Conservation (phyloP, 35 echinoderm and acorn worm genomes). For the Amphiura filiformis region DNA sequence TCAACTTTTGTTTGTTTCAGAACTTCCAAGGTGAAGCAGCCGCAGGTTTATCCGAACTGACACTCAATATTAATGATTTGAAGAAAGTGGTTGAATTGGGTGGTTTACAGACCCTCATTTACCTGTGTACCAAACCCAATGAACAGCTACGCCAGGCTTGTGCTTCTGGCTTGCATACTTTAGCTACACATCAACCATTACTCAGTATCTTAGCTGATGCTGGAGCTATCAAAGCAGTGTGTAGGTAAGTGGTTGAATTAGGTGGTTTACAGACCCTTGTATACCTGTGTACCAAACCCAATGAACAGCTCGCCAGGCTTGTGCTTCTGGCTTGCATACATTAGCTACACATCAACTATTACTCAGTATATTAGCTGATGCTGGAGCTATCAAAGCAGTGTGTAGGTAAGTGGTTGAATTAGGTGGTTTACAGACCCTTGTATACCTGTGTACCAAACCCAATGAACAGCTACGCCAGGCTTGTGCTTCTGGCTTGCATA, state of each 20-base stretch:
- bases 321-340: too few relatives aligned
- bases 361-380: too few relatives aligned
- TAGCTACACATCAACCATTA: constrained; percentile 80
- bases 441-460: too few relatives aligned
- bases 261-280: too few relatives aligned
- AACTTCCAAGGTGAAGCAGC: constrained; percentile 77
- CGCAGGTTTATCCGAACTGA: constrained; percentile 53
- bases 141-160: constrained; percentile 58
- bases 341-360: too few relatives aligned
- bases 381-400: too few relatives aligned
- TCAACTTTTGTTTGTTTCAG: constrained; percentile 4
- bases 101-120: constrained; percentile 80
- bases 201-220: constrained; percentile 60
- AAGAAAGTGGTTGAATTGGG: constrained; percentile 84
- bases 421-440: too few relatives aligned
- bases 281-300: too few relatives aligned
- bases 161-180: constrained; percentile 66
- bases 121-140: constrained; percentile 50
- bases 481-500: too few relatives aligned
- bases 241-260: constrained; percentile 70
- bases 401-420: too few relatives aligned
- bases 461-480: too few relatives aligned
- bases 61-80: constrained; percentile 50
- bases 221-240: constrained; percentile 84
- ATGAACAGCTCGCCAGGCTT: too few relatives aligned